Evolutionary conservation across 2,113 vertebrate genomes (phyloP).

Genomic region (Xiphophorus couchianus): DNA sequence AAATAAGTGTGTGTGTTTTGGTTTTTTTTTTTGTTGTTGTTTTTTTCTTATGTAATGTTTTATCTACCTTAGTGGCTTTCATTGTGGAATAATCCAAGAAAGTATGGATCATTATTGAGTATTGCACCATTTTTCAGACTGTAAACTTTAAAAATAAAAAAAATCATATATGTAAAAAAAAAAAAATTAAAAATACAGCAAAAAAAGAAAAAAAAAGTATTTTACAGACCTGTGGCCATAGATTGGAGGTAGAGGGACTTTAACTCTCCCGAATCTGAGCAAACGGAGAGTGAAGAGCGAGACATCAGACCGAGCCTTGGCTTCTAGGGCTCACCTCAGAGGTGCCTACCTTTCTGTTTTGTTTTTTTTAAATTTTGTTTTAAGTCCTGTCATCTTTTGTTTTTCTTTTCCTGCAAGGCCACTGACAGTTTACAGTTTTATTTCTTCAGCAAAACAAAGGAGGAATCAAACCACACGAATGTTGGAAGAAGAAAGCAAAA

Average conservation of each 20-base stretch:
- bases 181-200: constrained; percentile 77
- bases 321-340: constrained; percentile 88
- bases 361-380: constrained; percentile 56
- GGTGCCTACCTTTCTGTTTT: constrained; percentile 86
- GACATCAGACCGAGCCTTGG: constrained; percentile 85
- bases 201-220: constrained; percentile 74
- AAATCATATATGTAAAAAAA: constrained; percentile 64
- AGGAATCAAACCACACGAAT: constrained; percentile 65
- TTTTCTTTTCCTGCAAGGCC: constrained; percentile 71
- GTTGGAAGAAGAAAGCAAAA: constrained; percentile 67
- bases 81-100: constrained; percentile 92
- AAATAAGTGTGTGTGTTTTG: constrained; percentile 65
- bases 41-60: constrained; percentile 87
- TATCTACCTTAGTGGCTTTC: constrained; percentile 98
- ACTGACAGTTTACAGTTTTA: constrained; percentile 82
- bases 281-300: constrained; percentile 71
- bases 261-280: constrained; percentile 69
- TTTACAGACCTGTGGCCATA: constrained; percentile 93
- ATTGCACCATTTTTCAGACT: constrained; percentile 90
- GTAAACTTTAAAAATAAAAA: constrained; percentile 76
- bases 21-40: not conserved
- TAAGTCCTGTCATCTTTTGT: constrained; percentile 36
- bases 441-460: constrained; percentile 69
- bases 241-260: constrained; percentile 77
- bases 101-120: constrained; percentile 86